Evolutionary conservation across 2,113 vertebrate genomes (phyloP).

Genomic region (Hippocampus comes): DNA sequence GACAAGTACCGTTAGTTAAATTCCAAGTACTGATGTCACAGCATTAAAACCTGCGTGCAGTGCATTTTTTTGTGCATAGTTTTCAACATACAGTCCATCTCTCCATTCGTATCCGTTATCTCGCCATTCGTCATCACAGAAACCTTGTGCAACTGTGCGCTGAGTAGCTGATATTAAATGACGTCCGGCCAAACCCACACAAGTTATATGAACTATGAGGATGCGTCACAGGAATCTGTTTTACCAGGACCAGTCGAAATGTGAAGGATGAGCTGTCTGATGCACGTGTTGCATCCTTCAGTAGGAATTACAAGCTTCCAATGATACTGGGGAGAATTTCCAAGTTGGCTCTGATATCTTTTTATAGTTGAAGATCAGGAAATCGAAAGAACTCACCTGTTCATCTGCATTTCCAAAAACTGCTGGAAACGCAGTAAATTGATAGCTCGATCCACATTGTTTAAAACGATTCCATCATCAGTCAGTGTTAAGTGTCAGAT

Average conservation of each 20-base stretch:
- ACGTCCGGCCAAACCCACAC: slow-evolving; percentile 45
- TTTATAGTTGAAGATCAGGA: not conserved
- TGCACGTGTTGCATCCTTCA: slow-evolving; percentile 57
- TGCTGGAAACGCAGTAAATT: not conserved
- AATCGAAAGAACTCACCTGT: not conserved
- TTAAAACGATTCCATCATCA: not conserved
- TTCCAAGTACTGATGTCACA: not conserved
- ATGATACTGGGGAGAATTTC: slow-evolving; percentile 10
- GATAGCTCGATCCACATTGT: not conserved
- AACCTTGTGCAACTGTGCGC: not conserved
- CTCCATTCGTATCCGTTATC: not conserved
- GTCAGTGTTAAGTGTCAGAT: not conserved
- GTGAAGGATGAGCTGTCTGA: slow-evolving; percentile 38
- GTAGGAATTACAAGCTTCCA: slow-evolving; percentile 51
- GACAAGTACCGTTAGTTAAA: not conserved
- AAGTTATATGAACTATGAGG: slow-evolving; percentile 18
- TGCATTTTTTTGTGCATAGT: not conserved
- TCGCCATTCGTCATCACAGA: not conserved
- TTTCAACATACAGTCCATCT: not conserved
- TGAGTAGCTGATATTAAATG: slow-evolving; percentile 37
- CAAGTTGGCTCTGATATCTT: not conserved
- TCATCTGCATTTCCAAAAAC: not conserved
- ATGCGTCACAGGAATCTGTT: slow-evolving; percentile 58
- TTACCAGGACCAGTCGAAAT: slow-evolving; percentile 49
- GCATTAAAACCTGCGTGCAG: not conserved